Conservation (phyloP, 1,140 invertebrate genomes). For the Drosophila miranda region DNA sequence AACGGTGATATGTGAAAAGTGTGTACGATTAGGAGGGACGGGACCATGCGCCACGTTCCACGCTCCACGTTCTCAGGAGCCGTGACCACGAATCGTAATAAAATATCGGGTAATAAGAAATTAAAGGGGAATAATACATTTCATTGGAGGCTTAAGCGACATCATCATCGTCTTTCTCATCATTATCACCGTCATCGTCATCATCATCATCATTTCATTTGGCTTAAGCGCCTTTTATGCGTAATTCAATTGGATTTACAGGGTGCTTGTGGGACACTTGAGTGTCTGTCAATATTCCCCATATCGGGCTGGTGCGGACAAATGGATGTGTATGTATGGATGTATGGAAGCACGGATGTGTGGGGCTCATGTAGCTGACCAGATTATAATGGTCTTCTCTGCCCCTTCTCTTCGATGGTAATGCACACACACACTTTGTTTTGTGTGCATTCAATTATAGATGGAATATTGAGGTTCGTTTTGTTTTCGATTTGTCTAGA, state of each 20-base stretch:
- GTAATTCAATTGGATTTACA: slow-evolving; percentile 80
- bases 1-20: slow-evolving; percentile 68
- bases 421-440: slow-evolving; percentile 40
- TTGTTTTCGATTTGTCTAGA: slow-evolving; percentile 78
- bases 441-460: slow-evolving; percentile 75
- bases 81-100: slow-evolving; percentile 48
- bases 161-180: slow-evolving; percentile 30
- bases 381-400: slow-evolving; percentile 73
- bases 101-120: slow-evolving; percentile 74
- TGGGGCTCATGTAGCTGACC: slow-evolving; percentile 58
- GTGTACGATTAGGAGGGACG: slow-evolving; percentile 55
- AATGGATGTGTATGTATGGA: not conserved
- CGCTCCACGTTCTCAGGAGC: not conserved
- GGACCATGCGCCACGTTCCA: slow-evolving; percentile 1
- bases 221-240: slow-evolving; percentile 77
- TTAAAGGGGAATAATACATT: slow-evolving; percentile 69
- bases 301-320: slow-evolving; percentile 17
- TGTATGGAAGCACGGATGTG: slow-evolving; percentile 16
- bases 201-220: slow-evolving; percentile 63
- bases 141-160: slow-evolving; percentile 34
- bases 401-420: slow-evolving; percentile 15
- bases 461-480: slow-evolving; percentile 71
- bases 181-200: slow-evolving; percentile 16
- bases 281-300: slow-evolving; percentile 73
- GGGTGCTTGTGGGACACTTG: slow-evolving; percentile 78